These are phyloP conservation scores for Copsychus sechellarum DNA, from an alignment of 2,113 vertebrate genomes.

Conservation along the genomic window DNA sequence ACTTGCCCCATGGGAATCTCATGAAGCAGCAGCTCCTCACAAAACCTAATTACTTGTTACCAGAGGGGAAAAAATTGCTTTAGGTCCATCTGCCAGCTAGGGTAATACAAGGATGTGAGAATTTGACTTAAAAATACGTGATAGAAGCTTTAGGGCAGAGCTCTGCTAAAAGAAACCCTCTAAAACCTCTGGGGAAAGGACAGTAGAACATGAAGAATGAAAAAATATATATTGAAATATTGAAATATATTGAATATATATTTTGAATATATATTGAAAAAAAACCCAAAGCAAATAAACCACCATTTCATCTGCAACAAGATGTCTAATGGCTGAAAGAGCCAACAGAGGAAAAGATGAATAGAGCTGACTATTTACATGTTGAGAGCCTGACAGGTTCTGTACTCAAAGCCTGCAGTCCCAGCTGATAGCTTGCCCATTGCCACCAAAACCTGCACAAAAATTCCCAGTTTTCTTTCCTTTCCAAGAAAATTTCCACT, in stretches of 20 bases:
- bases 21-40: neutral
- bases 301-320: neutral
- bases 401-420: neutral
- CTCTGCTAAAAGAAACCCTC: neutral
- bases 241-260: neutral
- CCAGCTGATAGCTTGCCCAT: neutral
- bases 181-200: neutral
- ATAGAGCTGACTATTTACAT: neutral
- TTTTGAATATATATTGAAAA: neutral
- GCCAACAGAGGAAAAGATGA: neutral
- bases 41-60: neutral
- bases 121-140: neutral
- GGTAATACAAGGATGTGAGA: neutral
- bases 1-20: neutral
- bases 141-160: neutral
- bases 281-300: neutral
- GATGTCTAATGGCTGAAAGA: neutral
- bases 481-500: neutral
- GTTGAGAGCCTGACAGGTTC: neutral
- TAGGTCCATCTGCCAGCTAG: neutral
- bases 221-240: neutral
- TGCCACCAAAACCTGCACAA: neutral
- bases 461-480: neutral
- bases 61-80: fast-evolving
- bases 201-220: neutral